Conservation (phyloP, 1,140 invertebrate species). For the Frieseomelitta varia region DNA sequence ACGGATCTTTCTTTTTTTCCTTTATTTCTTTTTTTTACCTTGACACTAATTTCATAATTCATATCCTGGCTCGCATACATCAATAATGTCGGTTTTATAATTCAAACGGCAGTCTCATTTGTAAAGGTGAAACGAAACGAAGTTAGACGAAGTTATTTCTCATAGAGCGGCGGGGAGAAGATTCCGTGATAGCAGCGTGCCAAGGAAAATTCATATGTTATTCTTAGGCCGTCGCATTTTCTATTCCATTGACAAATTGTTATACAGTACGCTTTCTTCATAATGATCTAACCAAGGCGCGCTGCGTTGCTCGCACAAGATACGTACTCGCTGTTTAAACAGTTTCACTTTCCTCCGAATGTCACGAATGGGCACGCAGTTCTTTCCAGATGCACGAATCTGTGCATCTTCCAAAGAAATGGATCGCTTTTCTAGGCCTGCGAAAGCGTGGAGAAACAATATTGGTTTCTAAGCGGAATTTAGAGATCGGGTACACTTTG, state of each 20-base stretch:
- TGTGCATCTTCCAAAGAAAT: background rate
- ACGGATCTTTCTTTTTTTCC: background rate
- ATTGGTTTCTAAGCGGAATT: constrained; percentile 4
- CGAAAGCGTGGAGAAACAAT: background rate
- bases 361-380: constrained; percentile 25
- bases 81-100: background rate
- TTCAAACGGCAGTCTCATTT: background rate
- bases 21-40: background rate
- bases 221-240: constrained; percentile 44
- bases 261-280: constrained; percentile 58
- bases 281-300: constrained; percentile 41
- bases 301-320: background rate
- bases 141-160: background rate
- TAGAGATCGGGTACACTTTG: constrained; percentile 3
- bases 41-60: constrained; percentile 3
- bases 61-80: background rate
- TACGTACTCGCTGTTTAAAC: constrained; percentile 20
- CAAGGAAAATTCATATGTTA: constrained; percentile 24
- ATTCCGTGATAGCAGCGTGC: background rate
- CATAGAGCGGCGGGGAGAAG: background rate
- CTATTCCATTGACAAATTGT: constrained; percentile 50
- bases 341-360: constrained; percentile 62
- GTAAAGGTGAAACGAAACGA: too few relatives aligned
- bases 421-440: background rate
- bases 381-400: background rate